Percentiles rank a stretch among this genome's conserved stretches.
These are phyloP conservation scores for Chaetodon trifasciatus DNA, from an alignment of 2,797 vertebrate genomes.

Conservation along the genomic window DNA sequence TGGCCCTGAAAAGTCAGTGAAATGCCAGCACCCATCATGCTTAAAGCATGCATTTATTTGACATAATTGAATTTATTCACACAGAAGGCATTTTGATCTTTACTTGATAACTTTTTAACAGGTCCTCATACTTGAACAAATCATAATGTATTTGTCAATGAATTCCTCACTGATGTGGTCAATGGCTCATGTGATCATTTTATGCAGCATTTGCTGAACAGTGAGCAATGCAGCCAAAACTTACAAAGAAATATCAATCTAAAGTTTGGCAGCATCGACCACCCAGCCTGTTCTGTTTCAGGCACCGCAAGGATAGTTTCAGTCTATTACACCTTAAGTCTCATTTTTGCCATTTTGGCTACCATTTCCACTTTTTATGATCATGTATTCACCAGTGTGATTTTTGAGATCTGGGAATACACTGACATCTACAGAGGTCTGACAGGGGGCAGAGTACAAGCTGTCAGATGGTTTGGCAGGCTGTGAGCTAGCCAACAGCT, in stretches of 20 bases:
- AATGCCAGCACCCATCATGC: not conserved
- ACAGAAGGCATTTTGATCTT: not conserved
- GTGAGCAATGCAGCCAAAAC: not conserved
- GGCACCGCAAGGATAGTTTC: not conserved
- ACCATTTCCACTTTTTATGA: not conserved
- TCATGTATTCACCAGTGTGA: slow-evolving; percentile 1
- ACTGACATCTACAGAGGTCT: slow-evolving; percentile 12
- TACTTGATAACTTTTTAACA: not conserved
- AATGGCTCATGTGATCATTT: not conserved
- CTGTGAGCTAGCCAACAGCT: slow-evolving; percentile 14
- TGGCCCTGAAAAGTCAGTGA: not conserved
- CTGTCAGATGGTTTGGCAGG: slow-evolving; percentile 4
- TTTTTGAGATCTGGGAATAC: slow-evolving; percentile 8
- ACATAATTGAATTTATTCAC: not conserved
- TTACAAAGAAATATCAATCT: not conserved
- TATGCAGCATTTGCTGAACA: not conserved
- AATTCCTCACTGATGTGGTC: not conserved
- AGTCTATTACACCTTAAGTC: not conserved
- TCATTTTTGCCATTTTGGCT: slow-evolving; percentile 2
- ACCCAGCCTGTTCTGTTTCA: not conserved
- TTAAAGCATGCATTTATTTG: not conserved
- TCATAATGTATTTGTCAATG: slow-evolving; percentile 2
- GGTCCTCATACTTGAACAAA: not conserved
- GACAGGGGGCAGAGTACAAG: not conserved
- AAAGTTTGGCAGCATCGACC: not conserved